Evolutionary conservation across 2,888 invertebrate species (phyloP), one percentile per base, ranked within the genome.

Genomic region (Drosophila nr. medialis): DNA sequence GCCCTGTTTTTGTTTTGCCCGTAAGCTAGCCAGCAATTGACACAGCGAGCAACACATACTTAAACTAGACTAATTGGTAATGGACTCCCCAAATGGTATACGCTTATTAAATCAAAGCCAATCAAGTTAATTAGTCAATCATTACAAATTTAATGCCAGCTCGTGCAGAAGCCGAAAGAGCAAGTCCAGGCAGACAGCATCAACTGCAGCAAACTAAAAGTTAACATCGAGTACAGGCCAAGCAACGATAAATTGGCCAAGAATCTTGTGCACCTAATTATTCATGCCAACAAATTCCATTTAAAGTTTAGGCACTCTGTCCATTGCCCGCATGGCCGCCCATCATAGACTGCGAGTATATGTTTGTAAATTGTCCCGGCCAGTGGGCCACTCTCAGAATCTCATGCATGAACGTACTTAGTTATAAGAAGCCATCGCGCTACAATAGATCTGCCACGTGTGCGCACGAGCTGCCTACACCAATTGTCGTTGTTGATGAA

Each of bases 241-340:
- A 49, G 29, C 63, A 62, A 53, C 61, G 7, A 45, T 24, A 45
- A 51, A 30, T 51, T 58, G 75, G 61, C 55, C 29, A 51, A 55
- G 27, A 49, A 27, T 24, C 27, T 4, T 54, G 54, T 75, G 61
- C 63, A 74, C 72, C 81, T 86, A 89, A 87, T 89, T 87, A 89
- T 77, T 80, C 74, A 84, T 80, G 85, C 81, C 66, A 76, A 70
- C 75, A 80, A 89, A 87, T 89, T 81, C 67, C 77, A 90, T 87
- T 77, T 64, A 76, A 90, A 90, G 76, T 90, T 90, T 74, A 60
- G 51, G 38, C 38, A 50, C 30, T 53, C 54, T 38, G 54, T 50
- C 54, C 66, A 64, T 67, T 66, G 65, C 66, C 80, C 65, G 86
- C 86, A 80, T 77, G 80, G 54, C 49, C 58, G 61, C 32, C 29